These are phyloP conservation scores for Diaprepes abbreviatus DNA, from an alignment of 2,888 invertebrate genomes.

Conservation along the genomic window DNA sequence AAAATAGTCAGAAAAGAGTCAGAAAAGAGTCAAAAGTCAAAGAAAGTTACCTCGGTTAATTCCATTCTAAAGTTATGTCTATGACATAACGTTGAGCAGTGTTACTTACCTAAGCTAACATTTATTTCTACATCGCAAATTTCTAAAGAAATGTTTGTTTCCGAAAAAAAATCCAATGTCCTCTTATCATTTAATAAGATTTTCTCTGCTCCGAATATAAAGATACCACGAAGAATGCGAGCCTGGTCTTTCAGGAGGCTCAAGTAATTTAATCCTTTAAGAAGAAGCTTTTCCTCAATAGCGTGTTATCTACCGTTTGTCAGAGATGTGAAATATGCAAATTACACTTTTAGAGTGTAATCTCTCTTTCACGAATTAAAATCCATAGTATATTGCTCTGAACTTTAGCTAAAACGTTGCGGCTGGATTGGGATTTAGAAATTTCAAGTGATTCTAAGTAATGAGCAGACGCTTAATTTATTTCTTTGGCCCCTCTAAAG, in stretches of 20 bases:
- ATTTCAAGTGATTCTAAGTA: neutral
- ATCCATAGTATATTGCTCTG: constrained; percentile 2
- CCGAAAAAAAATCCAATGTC: neutral
- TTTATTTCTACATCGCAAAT: too few species aligned
- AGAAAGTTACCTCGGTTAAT: too few species aligned
- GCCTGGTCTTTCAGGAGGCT: neutral
- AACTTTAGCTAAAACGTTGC: neutral
- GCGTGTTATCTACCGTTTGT: constrained; percentile 31
- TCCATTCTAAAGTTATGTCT: too few species aligned
- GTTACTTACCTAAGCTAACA: too few species aligned
- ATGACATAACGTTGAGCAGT: too few species aligned
- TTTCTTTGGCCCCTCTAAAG: too few species aligned
- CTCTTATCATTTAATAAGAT: neutral
- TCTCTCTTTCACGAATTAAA: constrained; percentile 29
- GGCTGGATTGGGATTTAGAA: neutral
- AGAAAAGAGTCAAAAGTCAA: too few species aligned
- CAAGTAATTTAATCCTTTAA: constrained; percentile 26
- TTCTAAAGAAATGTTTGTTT: too few species aligned
- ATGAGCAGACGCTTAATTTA: neutral
- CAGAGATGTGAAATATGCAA: constrained; percentile 36
- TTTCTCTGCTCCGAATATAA: neutral
- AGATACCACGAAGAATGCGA: constrained; percentile 22
- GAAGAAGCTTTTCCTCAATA: constrained; percentile 7
- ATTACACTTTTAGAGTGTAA: constrained; percentile 36
- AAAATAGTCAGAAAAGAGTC: too few species aligned